Evolutionary conservation across 2,113 vertebrate species (phyloP).

Genomic region (Syrmaticus mikado): DNA sequence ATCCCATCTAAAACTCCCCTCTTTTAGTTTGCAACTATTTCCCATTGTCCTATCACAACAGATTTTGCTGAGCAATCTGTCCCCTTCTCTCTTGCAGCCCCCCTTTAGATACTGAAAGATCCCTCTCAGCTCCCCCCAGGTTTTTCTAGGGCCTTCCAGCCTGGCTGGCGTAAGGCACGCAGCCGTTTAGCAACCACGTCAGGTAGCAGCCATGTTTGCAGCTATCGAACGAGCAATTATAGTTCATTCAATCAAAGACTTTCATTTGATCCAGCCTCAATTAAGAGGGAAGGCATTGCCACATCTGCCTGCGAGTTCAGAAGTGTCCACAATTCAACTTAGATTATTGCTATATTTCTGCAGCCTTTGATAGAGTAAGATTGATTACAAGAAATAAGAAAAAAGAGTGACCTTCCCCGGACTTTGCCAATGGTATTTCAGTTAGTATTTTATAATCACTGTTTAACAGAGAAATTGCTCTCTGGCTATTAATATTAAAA

Average conservation of each 20-base stretch:
- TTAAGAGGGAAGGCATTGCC: constrained; percentile 48
- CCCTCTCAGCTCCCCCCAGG: too few species aligned
- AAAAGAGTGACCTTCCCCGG: constrained; percentile 49
- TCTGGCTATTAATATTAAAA: constrained; percentile 70
- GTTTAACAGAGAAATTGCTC: constrained; percentile 72
- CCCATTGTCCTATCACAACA: too few species aligned
- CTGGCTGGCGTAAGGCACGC: not conserved
- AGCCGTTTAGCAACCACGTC: constrained; percentile 1
- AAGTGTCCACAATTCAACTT: constrained; percentile 34
- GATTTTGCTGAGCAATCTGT: too few species aligned
- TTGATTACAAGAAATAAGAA: constrained; percentile 66
- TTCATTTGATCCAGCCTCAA: constrained; percentile 57
- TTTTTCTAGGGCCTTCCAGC: not conserved
- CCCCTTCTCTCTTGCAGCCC: too few species aligned
- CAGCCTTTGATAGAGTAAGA: constrained; percentile 65
- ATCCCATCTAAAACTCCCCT: too few species aligned
- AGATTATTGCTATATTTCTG: constrained; percentile 59
- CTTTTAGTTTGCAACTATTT: too few species aligned
- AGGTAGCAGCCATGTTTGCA: constrained; percentile 29
- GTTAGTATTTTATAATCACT: constrained; percentile 77
- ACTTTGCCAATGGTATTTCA: constrained; percentile 59
- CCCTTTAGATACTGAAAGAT: too few species aligned
- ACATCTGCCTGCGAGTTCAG: constrained; percentile 51
- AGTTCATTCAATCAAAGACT: constrained; percentile 28
- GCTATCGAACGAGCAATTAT: constrained; percentile 32